Conservation (phyloP, 2,797 vertebrate species). For the Myripristis jacobus region DNA sequence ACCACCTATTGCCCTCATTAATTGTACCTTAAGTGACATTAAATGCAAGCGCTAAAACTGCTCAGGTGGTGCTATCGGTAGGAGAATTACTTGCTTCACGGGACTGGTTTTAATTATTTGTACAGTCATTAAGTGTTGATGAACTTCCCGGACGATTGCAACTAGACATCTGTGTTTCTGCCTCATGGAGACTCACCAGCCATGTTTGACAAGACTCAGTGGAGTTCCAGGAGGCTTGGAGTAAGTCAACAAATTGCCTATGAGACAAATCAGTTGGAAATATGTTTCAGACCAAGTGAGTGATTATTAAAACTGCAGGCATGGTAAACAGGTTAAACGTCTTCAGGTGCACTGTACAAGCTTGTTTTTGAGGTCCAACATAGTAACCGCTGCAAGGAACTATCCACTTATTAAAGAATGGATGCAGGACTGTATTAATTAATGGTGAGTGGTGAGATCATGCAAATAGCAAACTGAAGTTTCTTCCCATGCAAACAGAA, state of each 20-base stretch:
- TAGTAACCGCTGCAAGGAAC: neutral
- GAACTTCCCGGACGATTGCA: slow-evolving; percentile 50
- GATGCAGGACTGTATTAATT: neutral
- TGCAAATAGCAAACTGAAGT: neutral
- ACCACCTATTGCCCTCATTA: slow-evolving; percentile 50
- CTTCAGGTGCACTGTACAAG: neutral
- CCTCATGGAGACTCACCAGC: slow-evolving; percentile 28
- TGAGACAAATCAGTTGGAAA: neutral
- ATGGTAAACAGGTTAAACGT: neutral
- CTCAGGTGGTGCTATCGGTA: slow-evolving; percentile 60
- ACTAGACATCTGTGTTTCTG: slow-evolving; percentile 65
- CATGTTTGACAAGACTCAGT: slow-evolving; percentile 46
- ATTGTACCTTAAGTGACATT: slow-evolving; percentile 58
- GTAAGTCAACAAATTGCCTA: slow-evolving; percentile 2
- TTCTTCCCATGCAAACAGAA: slow-evolving; percentile 18
- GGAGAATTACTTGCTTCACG: slow-evolving; percentile 56
- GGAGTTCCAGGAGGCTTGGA: slow-evolving; percentile 12
- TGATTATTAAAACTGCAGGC: neutral
- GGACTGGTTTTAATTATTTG: slow-evolving; percentile 63
- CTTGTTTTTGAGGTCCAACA: neutral
- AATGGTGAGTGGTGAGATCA: neutral
- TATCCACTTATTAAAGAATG: neutral
- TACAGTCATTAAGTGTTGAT: slow-evolving; percentile 57
- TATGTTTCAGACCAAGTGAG: neutral
- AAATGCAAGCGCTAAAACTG: slow-evolving; percentile 34